Evolutionary conservation across 2,797 vertebrate genomes (phyloP), one percentile per base, ranked within the genome.

Genomic region (Centroberyx gerrardi): DNA sequence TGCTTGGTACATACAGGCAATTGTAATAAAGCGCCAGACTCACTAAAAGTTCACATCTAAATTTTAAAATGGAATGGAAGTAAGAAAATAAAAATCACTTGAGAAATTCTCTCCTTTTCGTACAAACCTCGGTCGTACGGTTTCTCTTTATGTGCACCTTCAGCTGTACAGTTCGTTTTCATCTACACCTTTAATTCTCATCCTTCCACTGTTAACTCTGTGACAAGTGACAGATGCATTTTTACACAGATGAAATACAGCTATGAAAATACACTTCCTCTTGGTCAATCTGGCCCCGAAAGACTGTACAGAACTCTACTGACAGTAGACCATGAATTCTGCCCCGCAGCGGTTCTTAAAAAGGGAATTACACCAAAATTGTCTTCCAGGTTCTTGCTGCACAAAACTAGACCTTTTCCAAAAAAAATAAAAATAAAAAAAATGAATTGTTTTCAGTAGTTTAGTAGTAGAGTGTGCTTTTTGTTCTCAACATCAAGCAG

Each of bases 41-140:
- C 29, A 18, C 10, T n/a, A 9, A 29, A 42, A 13, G 38, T 22
- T 8, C 62, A 58, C 59, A 44, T 29, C 22, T 62, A n/a, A n/a
- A 4, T 59, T 71, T 68, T 3, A 9, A 62, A 74, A 73, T 44
- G n/a, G 42, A 36, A 74, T 46, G 8, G 63, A 72, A 48, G 27
- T 59, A 8, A 61, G 12, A 17, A 42, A 42, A 64, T 53, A 38
- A 53, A 69, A 72, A 68, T 15, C 46, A 58, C 9, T 6, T 29
- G 8, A 42, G 33, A 27, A 14, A 42, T 12, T 22, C 5, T 48
- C 13, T 55, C 15, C 62, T 64, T 62, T 5, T 54, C 7, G 15
- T 33, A 36, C 55, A 36, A 59, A 40, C 58, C 53, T 44, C 18
- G 53, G 9, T 51, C 69, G 54, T 33, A 17, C 54, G 33, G 10